These are phyloP conservation scores for Trichoplusia ni DNA, from an alignment of 1,140 invertebrate species.

Conservation along the genomic window DNA sequence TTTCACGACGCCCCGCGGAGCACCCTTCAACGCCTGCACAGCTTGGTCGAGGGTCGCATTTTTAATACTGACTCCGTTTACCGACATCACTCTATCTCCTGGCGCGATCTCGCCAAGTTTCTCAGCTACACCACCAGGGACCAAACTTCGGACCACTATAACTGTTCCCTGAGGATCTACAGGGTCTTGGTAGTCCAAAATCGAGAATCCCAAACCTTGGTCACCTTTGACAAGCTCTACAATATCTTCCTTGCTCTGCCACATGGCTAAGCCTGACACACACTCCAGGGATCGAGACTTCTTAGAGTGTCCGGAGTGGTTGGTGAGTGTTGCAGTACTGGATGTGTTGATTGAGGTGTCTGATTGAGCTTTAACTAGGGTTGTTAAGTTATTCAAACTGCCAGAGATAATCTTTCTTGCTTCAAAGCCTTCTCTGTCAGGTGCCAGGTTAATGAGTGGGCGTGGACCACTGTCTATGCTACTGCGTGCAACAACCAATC, in stretches of 20 bases:
- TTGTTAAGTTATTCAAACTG: slow-evolving; percentile 86
- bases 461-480: slow-evolving; percentile 81
- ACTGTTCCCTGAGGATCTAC: slow-evolving; percentile 94
- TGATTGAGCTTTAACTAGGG: slow-evolving; percentile 93
- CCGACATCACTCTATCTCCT: slow-evolving; percentile 94
- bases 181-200: slow-evolving; percentile 96
- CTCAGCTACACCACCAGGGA: slow-evolving; percentile 95
- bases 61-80: slow-evolving; percentile 93
- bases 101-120: slow-evolving; percentile 94
- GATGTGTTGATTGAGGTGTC: slow-evolving; percentile 92
- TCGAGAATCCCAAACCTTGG: slow-evolving; percentile 96
- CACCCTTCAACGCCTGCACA: slow-evolving; percentile 93
- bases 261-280: slow-evolving; percentile 94
- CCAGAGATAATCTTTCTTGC: slow-evolving; percentile 89
- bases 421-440: slow-evolving; percentile 89
- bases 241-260: slow-evolving; percentile 93
- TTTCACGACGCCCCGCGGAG: slow-evolving; percentile 90
- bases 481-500: slow-evolving; percentile 89
- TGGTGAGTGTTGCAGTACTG: slow-evolving; percentile 85
- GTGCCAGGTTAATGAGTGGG: slow-evolving; percentile 88
- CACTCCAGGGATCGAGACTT: slow-evolving; percentile 96
- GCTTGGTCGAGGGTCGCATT: slow-evolving; percentile 95
- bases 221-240: slow-evolving; percentile 94
- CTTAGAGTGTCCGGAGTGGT: slow-evolving; percentile 86
- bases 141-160: slow-evolving; percentile 96